These are phyloP conservation scores for Leucoma salicis DNA, from an alignment of 2,888 invertebrate species.

Conservation along the genomic window DNA sequence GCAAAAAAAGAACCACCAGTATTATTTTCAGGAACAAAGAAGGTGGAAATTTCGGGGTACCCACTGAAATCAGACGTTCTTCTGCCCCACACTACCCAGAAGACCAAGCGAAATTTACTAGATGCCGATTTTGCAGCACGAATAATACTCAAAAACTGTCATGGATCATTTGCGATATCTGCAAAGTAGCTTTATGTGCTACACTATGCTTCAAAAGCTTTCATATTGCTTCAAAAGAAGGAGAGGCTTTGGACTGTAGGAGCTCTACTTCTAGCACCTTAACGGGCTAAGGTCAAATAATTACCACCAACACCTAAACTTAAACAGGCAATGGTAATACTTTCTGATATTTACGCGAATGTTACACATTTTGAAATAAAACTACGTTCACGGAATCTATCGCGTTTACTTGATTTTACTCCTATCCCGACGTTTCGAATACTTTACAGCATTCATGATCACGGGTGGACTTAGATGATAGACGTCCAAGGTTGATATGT, in stretches of 20 bases:
- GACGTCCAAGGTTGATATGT: no score
- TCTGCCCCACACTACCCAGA: slow-evolving; percentile 2
- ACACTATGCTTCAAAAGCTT: slow-evolving; percentile 16
- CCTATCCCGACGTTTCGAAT: no score
- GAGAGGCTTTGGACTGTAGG: not conserved
- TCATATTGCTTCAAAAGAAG: slow-evolving; percentile 8
- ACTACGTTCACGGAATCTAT: no score
- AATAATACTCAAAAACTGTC: slow-evolving; percentile 10
- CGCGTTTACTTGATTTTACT: no score
- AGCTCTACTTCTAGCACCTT: no score
- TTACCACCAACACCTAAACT: no score
- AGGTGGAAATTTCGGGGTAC: not conserved
- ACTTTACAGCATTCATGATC: no score
- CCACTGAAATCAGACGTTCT: not conserved
- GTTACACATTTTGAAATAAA: no score
- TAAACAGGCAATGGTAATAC: no score
- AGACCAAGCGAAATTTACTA: slow-evolving; percentile 13
- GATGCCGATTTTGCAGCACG: slow-evolving; percentile 20
- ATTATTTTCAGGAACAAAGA: slow-evolving; percentile 1
- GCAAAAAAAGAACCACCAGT: not conserved
- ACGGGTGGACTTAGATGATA: no score
- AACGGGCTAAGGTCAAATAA: no score
- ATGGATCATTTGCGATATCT: slow-evolving; percentile 15
- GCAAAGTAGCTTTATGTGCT: slow-evolving; percentile 14
- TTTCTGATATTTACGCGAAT: no score